These are phyloP conservation scores for Romanogobio albipinnatus DNA, from an alignment of 2,113 vertebrate genomes.

Conservation along the genomic window DNA sequence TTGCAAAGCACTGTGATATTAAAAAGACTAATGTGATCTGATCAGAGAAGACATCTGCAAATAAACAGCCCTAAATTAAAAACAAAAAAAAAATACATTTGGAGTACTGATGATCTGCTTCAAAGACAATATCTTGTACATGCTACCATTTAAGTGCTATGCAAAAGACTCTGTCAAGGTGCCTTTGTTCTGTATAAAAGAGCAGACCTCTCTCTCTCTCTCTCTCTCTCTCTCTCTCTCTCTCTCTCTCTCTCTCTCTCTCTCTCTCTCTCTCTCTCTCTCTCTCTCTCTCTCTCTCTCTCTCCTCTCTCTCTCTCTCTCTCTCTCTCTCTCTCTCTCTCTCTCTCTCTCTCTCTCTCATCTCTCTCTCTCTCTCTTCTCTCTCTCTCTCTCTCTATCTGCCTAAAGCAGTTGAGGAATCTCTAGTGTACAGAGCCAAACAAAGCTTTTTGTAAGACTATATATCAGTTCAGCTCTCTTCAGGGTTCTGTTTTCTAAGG, in stretches of 20 bases:
- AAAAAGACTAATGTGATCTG: background rate
- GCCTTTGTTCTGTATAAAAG: background rate
- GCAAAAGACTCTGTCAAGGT: slow-evolving; percentile 6
- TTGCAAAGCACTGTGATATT: background rate
- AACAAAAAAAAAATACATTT: background rate
- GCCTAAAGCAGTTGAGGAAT: slow-evolving; percentile 12
- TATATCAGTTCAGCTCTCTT: background rate
- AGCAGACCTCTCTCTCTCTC: slow-evolving; percentile 9
- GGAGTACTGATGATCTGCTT: background rate
- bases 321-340: slow-evolving; percentile 13
- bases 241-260: slow-evolving; percentile 23
- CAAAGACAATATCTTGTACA: background rate
- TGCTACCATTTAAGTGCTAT: background rate
- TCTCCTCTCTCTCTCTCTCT: slow-evolving; percentile 13
- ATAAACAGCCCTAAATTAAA: too few relatives aligned
- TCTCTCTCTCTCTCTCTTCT: slow-evolving; percentile 33
- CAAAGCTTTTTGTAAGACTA: slow-evolving; percentile 37
- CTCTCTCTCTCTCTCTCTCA: slow-evolving; percentile 30
- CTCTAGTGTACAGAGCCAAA: slow-evolving; percentile 29
- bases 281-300: slow-evolving; percentile 24
- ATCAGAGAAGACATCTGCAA: background rate
- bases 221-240: slow-evolving; percentile 9
- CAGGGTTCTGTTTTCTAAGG: slow-evolving; percentile 30
- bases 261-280: background rate
- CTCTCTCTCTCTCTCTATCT: slow-evolving; percentile 11